Evolutionary conservation across 2,797 vertebrate genomes (phyloP), one percentile per base, ranked within the genome.

Genomic region (Distichodus sexfasciatus): DNA sequence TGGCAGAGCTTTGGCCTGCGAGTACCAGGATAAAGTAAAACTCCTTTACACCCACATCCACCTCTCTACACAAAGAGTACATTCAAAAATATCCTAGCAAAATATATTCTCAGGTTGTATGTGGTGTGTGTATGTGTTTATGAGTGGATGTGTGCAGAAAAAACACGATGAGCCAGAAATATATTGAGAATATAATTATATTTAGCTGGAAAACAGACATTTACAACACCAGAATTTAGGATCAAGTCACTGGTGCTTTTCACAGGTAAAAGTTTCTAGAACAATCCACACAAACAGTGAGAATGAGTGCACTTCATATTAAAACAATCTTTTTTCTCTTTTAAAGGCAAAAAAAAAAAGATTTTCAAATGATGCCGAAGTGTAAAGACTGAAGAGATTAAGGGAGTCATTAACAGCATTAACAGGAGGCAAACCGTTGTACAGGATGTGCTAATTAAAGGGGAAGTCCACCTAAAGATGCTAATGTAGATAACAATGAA

Each of bases 151-250:
- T 10, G 4, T 33, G 11, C n/a, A 54, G 24, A 61, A 3, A 26
- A 51, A 36, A n/a, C 1, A 28, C 21, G 24, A 41, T 4, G 21
- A 64, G 41, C 9, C 60, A 47, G 21, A 6, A 6, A 14, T 29
- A 28, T 33, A n/a, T n/a, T 48, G 53, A 65, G 54, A 69, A 66
- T 69, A 64, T 60, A 76, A 66, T 47, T 67, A 50, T 68, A 61
- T 73, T 72, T 69, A 62, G 44, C 43, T 71, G 63, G 70, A 43
- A 55, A 72, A 70, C 17, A 9, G 26, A 47, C 62, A 66, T 53
- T 41, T 65, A 47, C 43, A 62, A 29, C 47, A 28, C 54, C 26
- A 59, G 31, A 54, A 46, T 44, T 14, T 51, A 36, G 48, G 17
- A 69, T 44, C 15, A 53, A 58, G 23, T 23, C 48, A n/a, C 66